Evolutionary conservation across 2,113 vertebrate genomes (phyloP).

Genomic region (Colinus virginianus): DNA sequence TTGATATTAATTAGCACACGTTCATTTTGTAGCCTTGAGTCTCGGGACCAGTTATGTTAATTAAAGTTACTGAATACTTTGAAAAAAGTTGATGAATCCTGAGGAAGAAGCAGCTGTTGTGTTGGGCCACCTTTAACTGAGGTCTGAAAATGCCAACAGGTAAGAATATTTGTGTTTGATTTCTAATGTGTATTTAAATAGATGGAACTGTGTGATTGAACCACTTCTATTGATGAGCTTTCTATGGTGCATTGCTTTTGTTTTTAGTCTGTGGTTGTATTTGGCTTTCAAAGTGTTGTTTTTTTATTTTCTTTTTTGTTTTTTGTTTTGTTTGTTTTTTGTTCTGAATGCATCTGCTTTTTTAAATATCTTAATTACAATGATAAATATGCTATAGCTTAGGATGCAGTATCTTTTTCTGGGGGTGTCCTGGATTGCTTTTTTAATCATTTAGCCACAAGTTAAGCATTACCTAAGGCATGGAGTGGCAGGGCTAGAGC

Average conservation of each 20-base stretch:
- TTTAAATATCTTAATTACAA: neutral
- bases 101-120: slow-evolving; percentile 14
- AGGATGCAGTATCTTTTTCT: neutral
- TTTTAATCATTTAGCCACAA: neutral
- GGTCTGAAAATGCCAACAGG: slow-evolving; percentile 86
- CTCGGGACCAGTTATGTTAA: neutral
- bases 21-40: neutral
- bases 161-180: slow-evolving; percentile 62
- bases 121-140: neutral
- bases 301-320: too few relatives aligned
- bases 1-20: neutral
- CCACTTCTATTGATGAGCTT: neutral
- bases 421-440: neutral
- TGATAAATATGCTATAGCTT: neutral
- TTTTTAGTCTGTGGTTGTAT: neutral
- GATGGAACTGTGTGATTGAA: neutral
- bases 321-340: neutral
- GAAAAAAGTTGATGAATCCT: slow-evolving; percentile 63
- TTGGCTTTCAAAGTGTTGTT: neutral
- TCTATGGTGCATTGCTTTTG: neutral
- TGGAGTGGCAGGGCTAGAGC: neutral
- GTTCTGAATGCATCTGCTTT: neutral
- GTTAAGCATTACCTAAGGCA: neutral
- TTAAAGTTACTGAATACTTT: slow-evolving; percentile 31
- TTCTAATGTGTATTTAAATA: neutral